A percentile compares a stretch with the other conserved stretches of the same genome.
Evolutionary conservation across 1,140 invertebrate genomes (phyloP).

Genomic region (Conus betulinus): DNA sequence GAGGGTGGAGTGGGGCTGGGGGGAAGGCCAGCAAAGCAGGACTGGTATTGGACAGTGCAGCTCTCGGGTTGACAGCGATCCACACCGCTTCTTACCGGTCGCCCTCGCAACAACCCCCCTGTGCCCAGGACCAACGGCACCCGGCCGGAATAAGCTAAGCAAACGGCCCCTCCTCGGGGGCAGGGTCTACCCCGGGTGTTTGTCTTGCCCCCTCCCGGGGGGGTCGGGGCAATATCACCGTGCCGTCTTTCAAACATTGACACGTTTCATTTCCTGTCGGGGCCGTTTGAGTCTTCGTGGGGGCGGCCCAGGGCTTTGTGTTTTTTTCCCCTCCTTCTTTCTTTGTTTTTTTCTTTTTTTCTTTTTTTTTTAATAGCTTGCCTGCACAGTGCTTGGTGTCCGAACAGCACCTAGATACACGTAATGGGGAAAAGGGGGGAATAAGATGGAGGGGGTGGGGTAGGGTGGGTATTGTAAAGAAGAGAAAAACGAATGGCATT

Average conservation of each 20-base stretch:
- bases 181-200: neutral
- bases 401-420: no score
- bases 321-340: no score
- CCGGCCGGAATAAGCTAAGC: neutral
- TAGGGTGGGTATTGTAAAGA: no score
- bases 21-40: neutral
- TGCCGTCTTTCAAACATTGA: neutral
- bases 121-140: neutral
- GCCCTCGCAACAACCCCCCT: neutral
- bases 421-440: no score
- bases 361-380: no score
- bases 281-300: neutral
- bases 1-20: neutral
- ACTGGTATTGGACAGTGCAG: neutral
- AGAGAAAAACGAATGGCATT: neutral
- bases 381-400: no score
- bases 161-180: neutral
- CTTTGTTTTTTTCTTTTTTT: no score
- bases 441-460: no score
- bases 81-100: neutral
- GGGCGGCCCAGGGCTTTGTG: neutral
- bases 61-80: neutral
- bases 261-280: constrained; percentile 6
- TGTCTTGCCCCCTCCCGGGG: neutral
- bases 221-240: neutral